Evolutionary conservation across 1,140 invertebrate genomes (phyloP), one percentile per base, ranked within the genome.

Genomic region (Zaprionus vittiger): DNA sequence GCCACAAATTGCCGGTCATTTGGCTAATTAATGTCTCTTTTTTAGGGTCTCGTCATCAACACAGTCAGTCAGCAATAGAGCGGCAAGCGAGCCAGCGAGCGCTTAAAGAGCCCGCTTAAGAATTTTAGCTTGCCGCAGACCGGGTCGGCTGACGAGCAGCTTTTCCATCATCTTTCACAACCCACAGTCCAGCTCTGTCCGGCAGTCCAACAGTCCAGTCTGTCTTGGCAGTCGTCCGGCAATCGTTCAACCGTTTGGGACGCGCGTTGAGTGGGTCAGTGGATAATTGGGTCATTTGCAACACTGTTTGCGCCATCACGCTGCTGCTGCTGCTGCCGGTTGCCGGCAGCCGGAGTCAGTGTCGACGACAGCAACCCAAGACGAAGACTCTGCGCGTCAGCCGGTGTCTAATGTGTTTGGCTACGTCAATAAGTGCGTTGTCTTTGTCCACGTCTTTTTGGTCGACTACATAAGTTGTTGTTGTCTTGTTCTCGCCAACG

Each of bases 231-330:
- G 28, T 31, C 44, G 31, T 22, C 22, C 63, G 49, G 65, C 77
- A 72, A 65, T 38, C 71, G 83, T 76, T 71, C 83, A 62, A 79
- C 67, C 74, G 73, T 77, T 77, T 76, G 61, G 83, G 77, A 71
- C 83, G 66, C 54, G 67, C 70, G 70, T 81, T 76, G 87, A 92
- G 91, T 92, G 91, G 91, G 91, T 92, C 91, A 92, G 91, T 92
- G 85, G 91, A 92, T 89, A 92, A 92, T 92, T 92, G 91, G 91
- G 91, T 92, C 91, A 89, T 92, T 92, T 92, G 86, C 86, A 86
- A 86, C 86, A 91, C 82, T 91, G 86, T 91, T 91, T 91, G 87
- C 87, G 77, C 86, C 86, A 90, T 90, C 81, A 78, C 79, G 54
- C 31, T 34, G 31, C 0, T 31, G 28, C 31, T 31, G 28, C 28